Percentiles rank a stretch among this genome's conserved stretches.
Conservation (phyloP, 2,888 invertebrate species). For the Hyalella azteca region DNA sequence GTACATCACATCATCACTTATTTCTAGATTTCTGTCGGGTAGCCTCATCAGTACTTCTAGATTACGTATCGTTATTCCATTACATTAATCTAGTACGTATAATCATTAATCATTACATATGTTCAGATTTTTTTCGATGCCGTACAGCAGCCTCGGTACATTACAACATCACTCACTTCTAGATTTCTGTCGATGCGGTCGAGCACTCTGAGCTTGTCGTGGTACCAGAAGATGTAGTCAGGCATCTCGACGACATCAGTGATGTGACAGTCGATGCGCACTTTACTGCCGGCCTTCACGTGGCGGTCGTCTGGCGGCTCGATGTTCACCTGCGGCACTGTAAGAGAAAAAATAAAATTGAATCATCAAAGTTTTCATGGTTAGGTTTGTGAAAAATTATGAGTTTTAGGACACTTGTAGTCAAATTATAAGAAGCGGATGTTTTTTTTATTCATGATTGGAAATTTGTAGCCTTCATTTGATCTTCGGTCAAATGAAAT, state of each 20-base stretch:
- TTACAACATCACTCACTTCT: conserved; percentile 25
- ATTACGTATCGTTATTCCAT: background rate
- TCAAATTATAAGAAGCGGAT: no score
- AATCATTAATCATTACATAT: no score
- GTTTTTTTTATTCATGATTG: no score
- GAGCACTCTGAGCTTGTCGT: conserved; percentile 66
- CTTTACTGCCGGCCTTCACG: conserved; percentile 88
- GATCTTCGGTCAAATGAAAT: no score
- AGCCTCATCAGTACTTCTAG: background rate
- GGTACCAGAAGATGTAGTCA: conserved; percentile 94
- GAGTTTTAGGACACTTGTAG: no score
- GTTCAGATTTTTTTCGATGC: no score
- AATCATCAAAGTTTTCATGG: background rate
- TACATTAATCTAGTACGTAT: no score
- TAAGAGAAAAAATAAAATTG: conserved; percentile 58
- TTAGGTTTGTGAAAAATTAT: no score
- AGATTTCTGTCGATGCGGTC: conserved; percentile 38
- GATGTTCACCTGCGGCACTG: conserved; percentile 92
- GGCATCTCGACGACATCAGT: conserved; percentile 89
- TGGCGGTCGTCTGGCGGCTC: conserved; percentile 86
- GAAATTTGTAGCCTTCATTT: no score
- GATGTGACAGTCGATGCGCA: conserved; percentile 86
- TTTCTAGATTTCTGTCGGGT: no score
- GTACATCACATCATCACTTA: no score
- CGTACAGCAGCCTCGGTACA: no score